Conservation (phyloP, 2,888 invertebrate genomes). For the Prosapia bicincta region DNA sequence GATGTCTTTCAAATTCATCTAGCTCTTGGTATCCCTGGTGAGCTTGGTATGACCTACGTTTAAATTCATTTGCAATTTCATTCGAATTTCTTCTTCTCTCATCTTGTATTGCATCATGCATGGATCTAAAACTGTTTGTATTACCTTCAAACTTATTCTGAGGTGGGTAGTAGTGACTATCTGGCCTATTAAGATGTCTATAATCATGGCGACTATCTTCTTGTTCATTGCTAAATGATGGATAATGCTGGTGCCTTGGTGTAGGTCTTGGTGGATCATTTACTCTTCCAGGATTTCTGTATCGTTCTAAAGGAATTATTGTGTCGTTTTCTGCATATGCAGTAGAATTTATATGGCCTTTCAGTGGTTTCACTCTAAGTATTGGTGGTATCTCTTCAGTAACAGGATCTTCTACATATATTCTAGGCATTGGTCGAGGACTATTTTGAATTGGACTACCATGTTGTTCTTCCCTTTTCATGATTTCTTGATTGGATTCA, state of each 20-base stretch:
- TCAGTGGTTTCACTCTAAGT: slow-evolving; percentile 22
- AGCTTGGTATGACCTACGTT: slow-evolving; percentile 49
- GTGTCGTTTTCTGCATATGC: slow-evolving; percentile 29
- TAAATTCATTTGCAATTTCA: slow-evolving; percentile 51
- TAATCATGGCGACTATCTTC: slow-evolving; percentile 15
- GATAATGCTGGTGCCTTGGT: slow-evolving; percentile 23
- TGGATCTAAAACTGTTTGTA: slow-evolving; percentile 24
- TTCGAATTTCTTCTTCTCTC: slow-evolving; percentile 49
- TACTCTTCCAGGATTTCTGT: slow-evolving; percentile 38
- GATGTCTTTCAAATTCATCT: slow-evolving; percentile 54
- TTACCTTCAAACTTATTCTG: background rate
- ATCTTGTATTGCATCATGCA: slow-evolving; percentile 47
- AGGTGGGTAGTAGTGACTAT: slow-evolving; percentile 9
- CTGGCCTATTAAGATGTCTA: slow-evolving; percentile 7
- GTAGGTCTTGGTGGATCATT: slow-evolving; percentile 33
- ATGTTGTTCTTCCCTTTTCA: slow-evolving; percentile 8
- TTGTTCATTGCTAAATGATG: slow-evolving; percentile 20
- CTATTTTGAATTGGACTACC: slow-evolving; percentile 10
- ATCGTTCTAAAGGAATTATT: slow-evolving; percentile 40
- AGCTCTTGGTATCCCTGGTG: slow-evolving; percentile 51
- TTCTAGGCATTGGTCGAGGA: slow-evolving; percentile 28
- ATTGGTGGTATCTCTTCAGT: slow-evolving; percentile 22
- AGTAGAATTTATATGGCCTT: slow-evolving; percentile 27
- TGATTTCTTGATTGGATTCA: slow-evolving; percentile 13
- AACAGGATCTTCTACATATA: slow-evolving; percentile 25